These are phyloP conservation scores for Melangyna quadrimaculata DNA, from an alignment of 2,888 invertebrate species.

Conservation along the genomic window DNA sequence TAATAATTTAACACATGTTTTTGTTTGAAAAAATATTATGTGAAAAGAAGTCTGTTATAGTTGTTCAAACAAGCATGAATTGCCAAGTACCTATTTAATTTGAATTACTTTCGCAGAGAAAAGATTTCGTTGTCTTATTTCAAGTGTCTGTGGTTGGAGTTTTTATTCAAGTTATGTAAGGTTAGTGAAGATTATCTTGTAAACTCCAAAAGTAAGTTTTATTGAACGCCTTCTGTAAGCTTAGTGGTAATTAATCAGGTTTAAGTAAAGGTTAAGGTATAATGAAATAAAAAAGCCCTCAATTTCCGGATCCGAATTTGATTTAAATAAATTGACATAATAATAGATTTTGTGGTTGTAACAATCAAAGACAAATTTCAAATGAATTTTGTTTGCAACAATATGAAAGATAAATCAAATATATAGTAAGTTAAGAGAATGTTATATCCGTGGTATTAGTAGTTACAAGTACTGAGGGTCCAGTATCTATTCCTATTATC, in stretches of 20 bases:
- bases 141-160: neutral
- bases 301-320: neutral
- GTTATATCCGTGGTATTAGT: too few species aligned
- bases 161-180: neutral
- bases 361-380: neutral
- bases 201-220: neutral
- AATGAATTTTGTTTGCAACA: neutral
- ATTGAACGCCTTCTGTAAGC: neutral
- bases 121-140: neutral
- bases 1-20: slow-evolving; percentile 1
- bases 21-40: neutral
- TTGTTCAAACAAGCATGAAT: slow-evolving; percentile 11
- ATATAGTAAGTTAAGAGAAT: too few species aligned
- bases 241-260: neutral
- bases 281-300: neutral
- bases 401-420: neutral
- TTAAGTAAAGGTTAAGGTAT: too few species aligned
- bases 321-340: neutral
- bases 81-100: neutral
- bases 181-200: slow-evolving; percentile 6
- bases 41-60: neutral
- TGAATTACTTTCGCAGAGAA: too few species aligned
- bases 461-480: too few species aligned
- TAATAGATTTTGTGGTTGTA: neutral
- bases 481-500: too few species aligned